Evolutionary conservation across 1,140 invertebrate species (phyloP), one percentile per base, ranked within the genome.

Genomic region (Saccostrea cuccullata): DNA sequence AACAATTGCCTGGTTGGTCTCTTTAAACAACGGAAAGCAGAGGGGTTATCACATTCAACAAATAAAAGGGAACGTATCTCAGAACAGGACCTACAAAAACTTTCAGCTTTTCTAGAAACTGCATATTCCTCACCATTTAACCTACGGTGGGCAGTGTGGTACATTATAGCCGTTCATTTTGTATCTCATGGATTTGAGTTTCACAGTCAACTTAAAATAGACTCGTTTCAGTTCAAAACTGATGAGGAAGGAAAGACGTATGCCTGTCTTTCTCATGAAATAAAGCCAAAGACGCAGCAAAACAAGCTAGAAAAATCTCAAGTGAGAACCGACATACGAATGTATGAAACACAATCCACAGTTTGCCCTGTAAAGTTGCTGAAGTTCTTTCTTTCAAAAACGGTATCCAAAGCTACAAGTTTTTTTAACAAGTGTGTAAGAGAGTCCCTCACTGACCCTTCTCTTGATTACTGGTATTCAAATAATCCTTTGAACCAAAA

Each of bases 1-100:
- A 86, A 86, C 40, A 73, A 73, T 23, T 13, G 67, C 20, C 23
- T 86, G 11, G 36, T 55, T 56, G 86, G 86, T 0, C 1, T 86
- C 17, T 36, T 86, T n/a, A 86, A 82, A 30, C 64, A 86, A 23
- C 36, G 40, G 15, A 55, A 55, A 55, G 20, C 6, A n/a, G 23
- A 67, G 30, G 86, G 86, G 1, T 23, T 23, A 56, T 86, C 67
- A 17, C 11, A 8, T 3, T 4, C 86, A 47, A 86, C 86, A 56
- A 86, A 82, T 30, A 70, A 86, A 47, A 86, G 82, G n/a, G 67
- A 55, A 13, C 15, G 56, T 0, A 86, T 86, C n/a, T 64, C 40
- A 77, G 9, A 36, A 15, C 8, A 0, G 17, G 86, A 82, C 36
- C 26, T 86, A 2, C 4, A 67, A 55, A 86, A 36, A 12, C 55